Conservation (phyloP, 2,113 vertebrate species). For the Brachionichthys hirsutus region DNA sequence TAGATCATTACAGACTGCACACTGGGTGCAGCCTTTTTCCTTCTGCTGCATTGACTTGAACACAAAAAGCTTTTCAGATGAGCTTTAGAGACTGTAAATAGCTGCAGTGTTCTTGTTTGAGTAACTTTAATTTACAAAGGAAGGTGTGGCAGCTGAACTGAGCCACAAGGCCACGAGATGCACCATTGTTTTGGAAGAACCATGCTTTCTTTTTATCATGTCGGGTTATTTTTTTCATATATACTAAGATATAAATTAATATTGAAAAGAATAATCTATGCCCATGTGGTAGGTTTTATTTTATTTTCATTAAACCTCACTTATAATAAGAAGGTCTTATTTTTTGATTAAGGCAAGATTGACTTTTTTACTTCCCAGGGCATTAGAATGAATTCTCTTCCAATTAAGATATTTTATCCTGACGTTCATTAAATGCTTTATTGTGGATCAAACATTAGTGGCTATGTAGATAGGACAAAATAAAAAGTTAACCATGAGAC, state of each 20-base stretch:
- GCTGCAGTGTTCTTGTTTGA: constrained; percentile 15
- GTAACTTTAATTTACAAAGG: constrained; percentile 37
- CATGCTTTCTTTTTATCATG: too few relatives aligned
- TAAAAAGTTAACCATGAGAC: constrained; percentile 7
- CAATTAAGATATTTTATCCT: neutral
- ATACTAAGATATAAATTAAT: too few relatives aligned
- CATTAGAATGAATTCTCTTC: neutral
- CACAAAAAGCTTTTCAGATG: constrained; percentile 28
- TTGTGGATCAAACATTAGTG: neutral
- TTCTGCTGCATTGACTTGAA: constrained; percentile 16
- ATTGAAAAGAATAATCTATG: too few relatives aligned
- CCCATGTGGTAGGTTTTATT: neutral
- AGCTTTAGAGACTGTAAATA: constrained; percentile 13
- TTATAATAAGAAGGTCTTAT: neutral
- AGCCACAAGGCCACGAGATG: constrained; percentile 13
- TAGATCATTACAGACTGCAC: too few relatives aligned
- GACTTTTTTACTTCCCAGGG: neutral
- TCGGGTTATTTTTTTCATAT: too few relatives aligned
- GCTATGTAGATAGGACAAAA: neutral
- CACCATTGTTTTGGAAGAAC: neutral
- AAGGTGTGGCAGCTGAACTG: constrained; percentile 36
- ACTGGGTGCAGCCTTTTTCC: constrained; percentile 7
- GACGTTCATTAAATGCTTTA: constrained; percentile 1
- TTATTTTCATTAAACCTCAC: neutral
- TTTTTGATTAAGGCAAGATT: neutral